Conservation (phyloP, 2,888 invertebrate species). For the Coenonympha glycerion region DNA sequence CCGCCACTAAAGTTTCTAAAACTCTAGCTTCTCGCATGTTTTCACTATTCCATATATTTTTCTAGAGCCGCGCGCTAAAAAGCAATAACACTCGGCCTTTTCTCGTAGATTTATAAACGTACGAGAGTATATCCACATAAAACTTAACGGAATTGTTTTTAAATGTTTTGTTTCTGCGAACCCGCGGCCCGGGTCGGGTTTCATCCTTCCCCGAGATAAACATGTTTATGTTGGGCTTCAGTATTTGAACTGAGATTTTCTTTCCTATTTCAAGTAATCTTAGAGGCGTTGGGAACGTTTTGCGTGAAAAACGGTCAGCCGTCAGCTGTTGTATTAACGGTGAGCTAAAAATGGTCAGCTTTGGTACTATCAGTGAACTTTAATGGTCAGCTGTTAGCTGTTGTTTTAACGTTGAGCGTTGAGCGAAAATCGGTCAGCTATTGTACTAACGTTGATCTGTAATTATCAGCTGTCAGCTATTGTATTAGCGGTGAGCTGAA, state of each 20-base stretch:
- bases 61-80: background rate
- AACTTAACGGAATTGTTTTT: constrained; percentile 11
- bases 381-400: too few species aligned
- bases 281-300: background rate
- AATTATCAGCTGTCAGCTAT: too few species aligned
- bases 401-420: too few species aligned
- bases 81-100: constrained; percentile 2
- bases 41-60: too few species aligned
- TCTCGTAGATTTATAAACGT: background rate
- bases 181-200: constrained; percentile 5
- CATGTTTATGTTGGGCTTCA: constrained; percentile 18
- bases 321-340: background rate
- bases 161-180: constrained; percentile 8
- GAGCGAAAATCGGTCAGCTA: too few species aligned
- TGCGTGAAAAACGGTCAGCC: background rate
- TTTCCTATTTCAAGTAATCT: constrained; percentile 10
- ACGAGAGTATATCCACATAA: constrained; percentile 1
- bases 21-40: too few species aligned
- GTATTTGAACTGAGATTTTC: constrained; percentile 7
- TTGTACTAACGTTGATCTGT: too few species aligned
- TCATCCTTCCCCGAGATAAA: constrained; percentile 14
- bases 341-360: too few species aligned
- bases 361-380: too few species aligned
- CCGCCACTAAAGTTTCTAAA: too few species aligned
- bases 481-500: too few species aligned